Evolutionary conservation across 2,113 vertebrate species (phyloP), one percentile per base, ranked within the genome.

Genomic region (Notiomystis cincta): DNA sequence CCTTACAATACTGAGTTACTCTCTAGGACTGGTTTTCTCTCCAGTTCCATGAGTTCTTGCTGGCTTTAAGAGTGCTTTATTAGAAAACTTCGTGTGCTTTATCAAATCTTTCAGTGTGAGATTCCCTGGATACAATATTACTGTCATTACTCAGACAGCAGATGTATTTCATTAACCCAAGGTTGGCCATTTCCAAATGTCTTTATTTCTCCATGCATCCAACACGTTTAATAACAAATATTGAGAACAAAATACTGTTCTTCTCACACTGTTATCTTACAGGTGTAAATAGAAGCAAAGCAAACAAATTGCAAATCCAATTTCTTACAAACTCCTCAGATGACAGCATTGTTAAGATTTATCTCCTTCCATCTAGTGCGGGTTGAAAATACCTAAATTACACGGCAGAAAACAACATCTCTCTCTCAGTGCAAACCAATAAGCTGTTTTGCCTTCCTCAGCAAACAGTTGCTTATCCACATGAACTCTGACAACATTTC

Each of bases 81-180:
- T 78, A 71, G 48, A 71, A 90, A 92, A 91, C 47, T 64, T 91
- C 13, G n/a, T 23, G 31, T 79, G 57, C 7, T 1, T 65, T 79
- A 95, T 65, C 65, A 79, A 56, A 82, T 60, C 53, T 91, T 89
- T 40, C 40, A 71, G 72, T 15, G 4, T 28, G 88, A 21, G 31
- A 81, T 90, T 95, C 73, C 83, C 80, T 64, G 72, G 67, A 92
- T 78, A 48, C 48, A 75, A 50, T 64, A 91, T 75, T 85, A 83
- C 80, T 78, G 69, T 67, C 64, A 80, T 95, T 92, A 93, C 58
- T 91, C 87, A 96, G 69, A 54, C 9, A 94, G 37, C 87, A 95
- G 78, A 96, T 95, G 93, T 87, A 79, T 89, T 93, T 82, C 60
- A 94, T 95, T 91, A 97, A 96, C 61, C 53, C 30, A 61, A 84